These are phyloP conservation scores for Catonia carolina DNA, from an alignment of 2,888 invertebrate species.

Conservation along the genomic window DNA sequence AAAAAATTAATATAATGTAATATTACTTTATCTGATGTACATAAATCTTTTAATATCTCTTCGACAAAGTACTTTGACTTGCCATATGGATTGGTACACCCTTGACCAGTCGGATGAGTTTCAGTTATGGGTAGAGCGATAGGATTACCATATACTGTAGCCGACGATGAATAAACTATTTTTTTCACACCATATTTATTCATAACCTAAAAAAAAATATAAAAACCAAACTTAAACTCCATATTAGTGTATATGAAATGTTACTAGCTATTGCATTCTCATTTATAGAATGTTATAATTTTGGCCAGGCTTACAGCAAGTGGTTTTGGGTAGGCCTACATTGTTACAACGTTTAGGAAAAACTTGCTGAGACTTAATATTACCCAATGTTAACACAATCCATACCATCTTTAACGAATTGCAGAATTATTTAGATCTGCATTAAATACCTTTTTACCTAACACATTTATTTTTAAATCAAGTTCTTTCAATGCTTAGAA, in stretches of 20 bases:
- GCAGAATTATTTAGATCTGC: too few relatives aligned
- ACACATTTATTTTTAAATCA: too few relatives aligned
- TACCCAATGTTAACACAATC: too few relatives aligned
- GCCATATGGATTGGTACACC: slow-evolving; percentile 89
- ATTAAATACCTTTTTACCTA: too few relatives aligned
- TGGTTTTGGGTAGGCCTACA: too few relatives aligned
- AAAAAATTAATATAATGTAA: too few relatives aligned
- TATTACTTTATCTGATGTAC: slow-evolving; percentile 48
- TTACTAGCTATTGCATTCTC: background rate
- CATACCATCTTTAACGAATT: too few relatives aligned
- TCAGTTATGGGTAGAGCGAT: slow-evolving; percentile 78
- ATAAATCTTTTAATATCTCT: slow-evolving; percentile 83
- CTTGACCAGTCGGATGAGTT: slow-evolving; percentile 69
- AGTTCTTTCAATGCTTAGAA: too few relatives aligned
- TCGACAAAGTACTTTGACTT: slow-evolving; percentile 91
- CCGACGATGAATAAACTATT: slow-evolving; percentile 82
- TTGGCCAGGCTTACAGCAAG: too few relatives aligned
- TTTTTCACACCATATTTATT: slow-evolving; percentile 63
- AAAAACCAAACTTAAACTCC: background rate
- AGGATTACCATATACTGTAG: slow-evolving; percentile 90
- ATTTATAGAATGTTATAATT: background rate
- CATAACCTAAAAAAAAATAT: slow-evolving; percentile 62
- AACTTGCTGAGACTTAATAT: too few relatives aligned
- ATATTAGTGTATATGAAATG: background rate
- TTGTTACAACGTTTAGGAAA: too few relatives aligned